Evolutionary conservation across 2,888 invertebrate genomes (phyloP), one percentile per base, ranked within the genome.

Genomic region (Andricus curvator): DNA sequence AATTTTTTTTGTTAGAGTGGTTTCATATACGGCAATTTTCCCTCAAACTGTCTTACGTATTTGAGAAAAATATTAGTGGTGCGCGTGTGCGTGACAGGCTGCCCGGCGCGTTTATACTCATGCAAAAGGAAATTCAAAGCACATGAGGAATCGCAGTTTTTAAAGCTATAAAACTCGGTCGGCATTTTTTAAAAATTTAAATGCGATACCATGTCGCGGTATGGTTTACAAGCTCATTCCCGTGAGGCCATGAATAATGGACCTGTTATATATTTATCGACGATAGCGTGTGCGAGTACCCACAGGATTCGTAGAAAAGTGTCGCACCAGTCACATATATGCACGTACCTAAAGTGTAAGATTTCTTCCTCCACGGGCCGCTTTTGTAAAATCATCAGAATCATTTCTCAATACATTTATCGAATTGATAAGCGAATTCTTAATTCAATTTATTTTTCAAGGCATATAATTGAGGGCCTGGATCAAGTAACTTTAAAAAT

Each of bases 221-320:
- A 79, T 82, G 78, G 82, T 85, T 83, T 85, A 84, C 82, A 84
- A 84, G 82, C 79, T 66, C 78, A 44, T 83, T 80, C 84, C 83
- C 83, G 82, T 80, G 83, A 84, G 84, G 78, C 79, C 81, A 85
- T 86, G 83, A 86, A 86, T 86, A 87, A 87, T 86, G 85, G 84
- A 84, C 84, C 83, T 82, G 85, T 84, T 84, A 83, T 80, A 83
- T 85, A 86, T 87, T 86, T 85, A 86, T 87, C 85, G 84, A 81
- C 79, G 85, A 86, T 82, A 84, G 85, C 83, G 81, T 80, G 79
- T 79, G 79, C 79, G 81, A 78, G 80, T 80, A 82, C 70, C 81
- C 79, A 78, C 81, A 79, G 77, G 82, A 81, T 82, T 82, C 82
- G 78, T 51, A 65, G 33, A 80, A 80, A 79, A 78, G 78, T 80